These are phyloP conservation scores for Pterostichus niger DNA, from an alignment of 2,888 invertebrate genomes.

Conservation along the genomic window DNA sequence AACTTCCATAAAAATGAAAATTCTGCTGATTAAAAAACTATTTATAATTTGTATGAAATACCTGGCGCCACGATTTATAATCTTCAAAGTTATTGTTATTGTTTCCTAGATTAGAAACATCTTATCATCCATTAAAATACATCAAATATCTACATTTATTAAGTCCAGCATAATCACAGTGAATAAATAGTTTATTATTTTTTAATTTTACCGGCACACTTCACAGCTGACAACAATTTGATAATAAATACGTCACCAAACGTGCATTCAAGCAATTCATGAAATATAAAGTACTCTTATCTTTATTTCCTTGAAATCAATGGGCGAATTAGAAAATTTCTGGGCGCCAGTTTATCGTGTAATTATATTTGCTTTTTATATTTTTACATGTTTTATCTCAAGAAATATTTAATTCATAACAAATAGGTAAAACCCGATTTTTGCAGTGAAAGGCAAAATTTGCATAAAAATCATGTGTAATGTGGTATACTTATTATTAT, in stretches of 20 bases:
- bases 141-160: slow-evolving; percentile 31
- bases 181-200: slow-evolving; percentile 6
- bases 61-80: slow-evolving; percentile 53
- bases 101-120: slow-evolving; percentile 28
- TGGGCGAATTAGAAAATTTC: background rate
- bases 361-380: background rate
- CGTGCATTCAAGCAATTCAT: slow-evolving; percentile 4
- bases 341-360: slow-evolving; percentile 16
- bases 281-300: slow-evolving; percentile 21
- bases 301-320: slow-evolving; percentile 20
- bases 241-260: background rate
- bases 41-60: slow-evolving; percentile 14
- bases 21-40: slow-evolving; percentile 3
- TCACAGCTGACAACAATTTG: background rate
- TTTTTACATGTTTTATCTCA: slow-evolving; percentile 16
- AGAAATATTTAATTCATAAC: background rate
- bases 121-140: slow-evolving; percentile 20
- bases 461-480: too few species aligned
- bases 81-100: slow-evolving; percentile 36
- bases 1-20: background rate
- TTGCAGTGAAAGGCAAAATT: background rate
- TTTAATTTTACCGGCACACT: slow-evolving; percentile 18
- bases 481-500: too few species aligned
- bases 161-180: background rate
- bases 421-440: slow-evolving; percentile 10